Conservation (phyloP, 2,888 invertebrate genomes). For the Ephialtes manifestator region DNA sequence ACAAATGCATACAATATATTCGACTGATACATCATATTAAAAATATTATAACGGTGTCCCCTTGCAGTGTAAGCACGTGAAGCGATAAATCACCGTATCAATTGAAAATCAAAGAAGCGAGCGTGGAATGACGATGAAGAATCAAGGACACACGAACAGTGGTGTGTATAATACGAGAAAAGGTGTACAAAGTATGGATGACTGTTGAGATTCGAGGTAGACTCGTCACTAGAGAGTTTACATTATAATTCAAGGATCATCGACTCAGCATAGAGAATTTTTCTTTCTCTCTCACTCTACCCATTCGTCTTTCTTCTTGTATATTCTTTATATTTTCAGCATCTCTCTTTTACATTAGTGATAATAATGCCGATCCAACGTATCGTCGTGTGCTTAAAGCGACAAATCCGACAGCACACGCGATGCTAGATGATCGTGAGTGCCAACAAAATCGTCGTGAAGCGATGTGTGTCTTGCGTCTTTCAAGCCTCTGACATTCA, state of each 20-base stretch:
- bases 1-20: no score
- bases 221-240: constrained; percentile 21
- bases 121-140: constrained; percentile 6
- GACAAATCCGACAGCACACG: not conserved
- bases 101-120: not conserved
- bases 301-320: not conserved
- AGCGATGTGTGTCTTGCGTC: constrained; percentile 7
- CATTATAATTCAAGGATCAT: constrained; percentile 38
- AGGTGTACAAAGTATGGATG: not conserved
- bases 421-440: not conserved
- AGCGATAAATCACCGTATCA: not conserved
- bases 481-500: constrained; percentile 16
- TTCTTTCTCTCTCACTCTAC: not conserved
- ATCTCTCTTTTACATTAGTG: not conserved
- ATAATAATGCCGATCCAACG: not conserved
- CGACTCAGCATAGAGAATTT: constrained; percentile 9
- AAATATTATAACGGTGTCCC: not conserved
- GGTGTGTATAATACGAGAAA: constrained; percentile 1
- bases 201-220: constrained; percentile 1
- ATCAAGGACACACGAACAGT: constrained; percentile 19
- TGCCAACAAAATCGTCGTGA: constrained; percentile 18
- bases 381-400: not conserved
- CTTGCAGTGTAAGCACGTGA: not conserved
- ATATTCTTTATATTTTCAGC: not conserved
- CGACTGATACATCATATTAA: not conserved